These are phyloP conservation scores for Andrena flavipes DNA, from an alignment of 2,888 invertebrate genomes.

Conservation along the genomic window DNA sequence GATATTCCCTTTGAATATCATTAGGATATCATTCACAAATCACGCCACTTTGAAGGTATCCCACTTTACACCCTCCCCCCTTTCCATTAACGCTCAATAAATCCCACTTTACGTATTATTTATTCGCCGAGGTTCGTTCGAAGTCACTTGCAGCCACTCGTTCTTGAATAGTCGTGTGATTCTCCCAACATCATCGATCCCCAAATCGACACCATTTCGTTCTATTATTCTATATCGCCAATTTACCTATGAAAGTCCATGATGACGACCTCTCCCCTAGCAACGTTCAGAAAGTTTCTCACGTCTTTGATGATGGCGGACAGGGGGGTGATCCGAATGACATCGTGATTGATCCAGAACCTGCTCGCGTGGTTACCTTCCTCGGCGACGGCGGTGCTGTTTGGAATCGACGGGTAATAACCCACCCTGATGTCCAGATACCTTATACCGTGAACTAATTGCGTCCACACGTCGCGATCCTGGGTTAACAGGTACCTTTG, in stretches of 20 bases:
- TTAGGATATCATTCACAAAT: neutral
- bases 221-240: neutral
- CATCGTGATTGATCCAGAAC: conserved; percentile 91
- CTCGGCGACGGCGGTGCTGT: conserved; percentile 64
- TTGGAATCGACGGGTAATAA: conserved; percentile 86
- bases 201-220: neutral
- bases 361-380: conserved; percentile 82
- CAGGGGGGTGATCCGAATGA: conserved; percentile 89
- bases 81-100: neutral
- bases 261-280: conserved; percentile 90
- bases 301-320: conserved; percentile 89
- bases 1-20: neutral
- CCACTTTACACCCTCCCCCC: neutral
- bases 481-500: conserved; percentile 87
- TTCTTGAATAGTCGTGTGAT: neutral
- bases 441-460: conserved; percentile 93
- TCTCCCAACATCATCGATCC: conserved; percentile 23
- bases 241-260: conserved; percentile 90
- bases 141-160: neutral
- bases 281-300: conserved; percentile 88
- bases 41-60: neutral
- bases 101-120: neutral
- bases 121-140: neutral
- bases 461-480: conserved; percentile 92
- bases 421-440: conserved; percentile 93